Evolutionary conservation across 2,113 vertebrate genomes (phyloP).

Genomic region (Siniperca chuatsi): DNA sequence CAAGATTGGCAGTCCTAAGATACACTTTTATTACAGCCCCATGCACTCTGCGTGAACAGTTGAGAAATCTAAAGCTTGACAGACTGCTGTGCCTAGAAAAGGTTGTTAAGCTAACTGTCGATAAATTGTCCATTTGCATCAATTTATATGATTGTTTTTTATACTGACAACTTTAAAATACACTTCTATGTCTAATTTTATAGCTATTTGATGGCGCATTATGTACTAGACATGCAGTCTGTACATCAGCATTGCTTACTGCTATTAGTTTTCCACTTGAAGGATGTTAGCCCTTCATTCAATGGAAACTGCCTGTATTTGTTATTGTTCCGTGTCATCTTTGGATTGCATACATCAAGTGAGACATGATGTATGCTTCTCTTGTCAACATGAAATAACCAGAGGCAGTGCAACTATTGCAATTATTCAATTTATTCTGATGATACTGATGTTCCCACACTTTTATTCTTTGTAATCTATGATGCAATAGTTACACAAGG

Average conservation of each 20-base stretch:
- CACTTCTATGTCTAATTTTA: not conserved
- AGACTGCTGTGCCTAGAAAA: not conserved
- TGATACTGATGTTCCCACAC: constrained; percentile 65
- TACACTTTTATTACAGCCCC: too few relatives aligned
- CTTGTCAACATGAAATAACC: constrained; percentile 60
- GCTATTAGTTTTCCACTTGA: constrained; percentile 51
- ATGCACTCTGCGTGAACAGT: too few relatives aligned
- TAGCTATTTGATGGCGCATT: not conserved
- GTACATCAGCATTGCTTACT: constrained; percentile 38
- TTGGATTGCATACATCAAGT: constrained; percentile 35
- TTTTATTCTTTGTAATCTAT: constrained; percentile 74
- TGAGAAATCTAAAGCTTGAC: too few relatives aligned
- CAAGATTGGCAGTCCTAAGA: too few relatives aligned
- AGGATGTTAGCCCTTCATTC: not conserved
- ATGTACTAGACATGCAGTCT: constrained; percentile 22
- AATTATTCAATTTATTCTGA: constrained; percentile 75
- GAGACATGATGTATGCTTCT: constrained; percentile 53
- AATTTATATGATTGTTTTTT: not conserved
- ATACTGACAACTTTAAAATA: not conserved
- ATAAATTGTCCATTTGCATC: not conserved
- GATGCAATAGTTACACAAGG: constrained; percentile 77
- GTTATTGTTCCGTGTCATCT: constrained; percentile 70
- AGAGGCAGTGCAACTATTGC: constrained; percentile 74
- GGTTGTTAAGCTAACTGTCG: not conserved
- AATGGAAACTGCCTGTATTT: constrained; percentile 41